Percentiles rank a stretch among this genome's conserved stretches.
Conservation (phyloP, 2,113 vertebrate species). For the Silurus asotus region DNA sequence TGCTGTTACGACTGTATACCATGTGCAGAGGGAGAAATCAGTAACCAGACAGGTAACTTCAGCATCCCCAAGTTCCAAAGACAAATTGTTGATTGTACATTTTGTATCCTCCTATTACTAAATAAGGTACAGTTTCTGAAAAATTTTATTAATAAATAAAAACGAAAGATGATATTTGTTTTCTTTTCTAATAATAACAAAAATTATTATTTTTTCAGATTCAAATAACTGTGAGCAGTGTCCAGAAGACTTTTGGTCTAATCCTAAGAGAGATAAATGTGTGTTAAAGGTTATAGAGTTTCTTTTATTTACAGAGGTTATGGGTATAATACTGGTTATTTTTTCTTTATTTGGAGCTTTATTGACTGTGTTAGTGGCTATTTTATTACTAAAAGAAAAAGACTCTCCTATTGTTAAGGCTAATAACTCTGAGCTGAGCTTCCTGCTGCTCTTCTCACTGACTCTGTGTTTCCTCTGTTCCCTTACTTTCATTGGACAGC, state of each 20-base stretch:
- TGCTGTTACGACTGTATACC: slow-evolving; percentile 40
- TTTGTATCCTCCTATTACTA: slow-evolving; percentile 59
- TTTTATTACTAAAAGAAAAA: slow-evolving; percentile 62
- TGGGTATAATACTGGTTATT: slow-evolving; percentile 64
- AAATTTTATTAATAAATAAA: slow-evolving; percentile 23
- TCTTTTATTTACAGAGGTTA: slow-evolving; percentile 59
- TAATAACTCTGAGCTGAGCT: slow-evolving; percentile 70
- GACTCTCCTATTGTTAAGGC: slow-evolving; percentile 66
- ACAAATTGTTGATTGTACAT: slow-evolving; percentile 40
- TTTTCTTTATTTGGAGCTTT: slow-evolving; percentile 64
- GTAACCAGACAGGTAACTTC: slow-evolving; percentile 52
- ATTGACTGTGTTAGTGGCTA: slow-evolving; percentile 57
- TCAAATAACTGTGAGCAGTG: slow-evolving; percentile 70
- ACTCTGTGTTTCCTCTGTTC: slow-evolving; percentile 17
- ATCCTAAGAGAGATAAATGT: slow-evolving; percentile 64
- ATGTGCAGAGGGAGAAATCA: neutral
- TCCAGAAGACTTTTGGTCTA: slow-evolving; percentile 70
- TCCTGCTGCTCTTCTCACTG: slow-evolving; percentile 61
- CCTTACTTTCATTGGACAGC: slow-evolving; percentile 55
- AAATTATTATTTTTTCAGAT: slow-evolving; percentile 66
- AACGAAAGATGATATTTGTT: neutral
- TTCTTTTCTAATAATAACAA: neutral
- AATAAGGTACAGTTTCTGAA: slow-evolving; percentile 48
- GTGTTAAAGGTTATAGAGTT: slow-evolving; percentile 35
- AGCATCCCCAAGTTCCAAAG: slow-evolving; percentile 30